Percentiles rank a stretch among this genome's conserved stretches.
Evolutionary conservation across 2,888 invertebrate species (phyloP).

Genomic region (Amblyjoppa proteus): DNA sequence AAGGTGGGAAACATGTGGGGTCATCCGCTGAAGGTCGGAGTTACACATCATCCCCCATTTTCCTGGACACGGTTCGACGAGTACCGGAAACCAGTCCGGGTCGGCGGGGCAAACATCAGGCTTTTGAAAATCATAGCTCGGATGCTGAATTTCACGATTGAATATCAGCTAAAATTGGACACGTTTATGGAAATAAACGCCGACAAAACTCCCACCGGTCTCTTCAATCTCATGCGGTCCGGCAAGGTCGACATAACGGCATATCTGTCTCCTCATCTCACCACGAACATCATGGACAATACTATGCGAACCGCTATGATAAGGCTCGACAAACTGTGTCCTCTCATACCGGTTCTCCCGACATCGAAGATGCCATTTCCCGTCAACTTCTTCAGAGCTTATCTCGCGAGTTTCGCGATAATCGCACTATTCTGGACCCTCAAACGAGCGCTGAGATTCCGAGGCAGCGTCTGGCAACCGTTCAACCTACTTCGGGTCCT

Average conservation of each 20-base stretch:
- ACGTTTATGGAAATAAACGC: neutral
- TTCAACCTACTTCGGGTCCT: slow-evolving; percentile 55
- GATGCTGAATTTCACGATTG: slow-evolving; percentile 67
- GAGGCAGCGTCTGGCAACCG: slow-evolving; percentile 49
- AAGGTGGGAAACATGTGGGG: slow-evolving; percentile 69
- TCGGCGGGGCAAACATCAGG: slow-evolving; percentile 43
- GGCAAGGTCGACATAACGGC: slow-evolving; percentile 51
- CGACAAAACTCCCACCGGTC: neutral
- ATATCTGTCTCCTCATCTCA: neutral
- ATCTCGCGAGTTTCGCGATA: slow-evolving; percentile 31
- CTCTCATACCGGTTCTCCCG: slow-evolving; percentile 58
- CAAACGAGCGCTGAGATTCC: slow-evolving; percentile 48
- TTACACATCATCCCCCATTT: slow-evolving; percentile 32
- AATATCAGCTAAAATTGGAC: neutral
- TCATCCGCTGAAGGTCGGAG: slow-evolving; percentile 59
- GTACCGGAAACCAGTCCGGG: neutral
- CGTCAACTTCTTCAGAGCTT: neutral
- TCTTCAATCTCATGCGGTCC: slow-evolving; percentile 3
- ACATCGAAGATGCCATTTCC: neutral
- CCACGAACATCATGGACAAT: neutral
- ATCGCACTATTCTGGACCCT: slow-evolving; percentile 48
- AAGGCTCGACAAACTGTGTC: slow-evolving; percentile 49
- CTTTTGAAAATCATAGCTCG: slow-evolving; percentile 14
- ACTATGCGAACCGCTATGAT: slow-evolving; percentile 41
- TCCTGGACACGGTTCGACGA: slow-evolving; percentile 6